Evolutionary conservation across 2,888 invertebrate genomes (phyloP), one percentile per base, ranked within the genome.

Genomic region (Dioctria rufipes): DNA sequence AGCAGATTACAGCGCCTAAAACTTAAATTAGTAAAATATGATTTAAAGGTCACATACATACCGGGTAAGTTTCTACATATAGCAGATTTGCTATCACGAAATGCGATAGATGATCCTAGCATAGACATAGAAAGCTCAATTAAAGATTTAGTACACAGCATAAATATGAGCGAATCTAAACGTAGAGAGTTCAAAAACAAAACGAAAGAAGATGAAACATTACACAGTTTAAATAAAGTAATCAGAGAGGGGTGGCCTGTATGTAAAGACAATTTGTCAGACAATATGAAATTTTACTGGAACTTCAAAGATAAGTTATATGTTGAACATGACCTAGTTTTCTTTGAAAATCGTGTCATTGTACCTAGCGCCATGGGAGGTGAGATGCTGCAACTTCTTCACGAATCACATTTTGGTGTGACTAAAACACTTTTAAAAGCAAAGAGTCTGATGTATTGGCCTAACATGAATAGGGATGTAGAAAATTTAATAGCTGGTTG

Each of bases 331-430:
- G 77, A 63, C 11, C 46, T 84, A 11, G 54, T 84, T 8, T 83
- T 82, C 80, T 66, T 77, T 37, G 73, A 81, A 39, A n/a, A 81
- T 49, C 80, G 80, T 54, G n/a, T 83, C 58, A 40, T 84, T 9
- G 79, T 84, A 54, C 83, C 83, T 4, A 79, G 51, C 37, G 37
- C 75, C 9, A 42, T 83, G 42, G 65, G 81, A 81, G 58, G 61
- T 42, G 25, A 69, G n/a, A 83, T 83, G 61, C 43, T 84, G 37
- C 54, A 83, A 5, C 5, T 80, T 13, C 78, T 84, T 40, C 83
- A 84, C 80, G 82, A 83, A 73, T 73, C 81, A 5, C 83, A 84
- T 80, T 78, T 83, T 13, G 84, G 83, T 2, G 80, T 82, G 3
- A 78, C 43, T 8, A 84, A 82, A 82, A 83, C 80, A 13, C 80